A percentile compares a stretch with the other conserved stretches of the same genome.
phyloP scores from a whole-genome alignment of 2,888 invertebrate species.

The Cheilosia soror region DNA sequence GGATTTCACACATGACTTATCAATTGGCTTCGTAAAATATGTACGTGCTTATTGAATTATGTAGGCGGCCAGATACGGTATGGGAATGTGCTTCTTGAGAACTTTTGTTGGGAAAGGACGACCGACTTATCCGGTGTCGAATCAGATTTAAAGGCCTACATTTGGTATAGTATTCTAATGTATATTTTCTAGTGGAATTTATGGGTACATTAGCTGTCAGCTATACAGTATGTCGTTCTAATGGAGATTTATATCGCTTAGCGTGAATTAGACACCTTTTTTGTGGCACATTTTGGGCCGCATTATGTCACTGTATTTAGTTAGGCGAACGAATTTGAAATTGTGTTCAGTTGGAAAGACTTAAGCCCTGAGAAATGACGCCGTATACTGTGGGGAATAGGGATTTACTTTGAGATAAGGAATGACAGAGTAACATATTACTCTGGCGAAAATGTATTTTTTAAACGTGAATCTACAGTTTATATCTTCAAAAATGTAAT shows the following conservation, averaged over 20 bases:
- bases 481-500: too few relatives aligned
- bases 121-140: not conserved
- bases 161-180: not conserved
- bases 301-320: not conserved
- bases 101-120: not conserved
- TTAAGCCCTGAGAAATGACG: too few relatives aligned
- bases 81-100: not conserved
- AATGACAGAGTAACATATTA: too few relatives aligned
- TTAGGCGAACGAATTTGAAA: not conserved
- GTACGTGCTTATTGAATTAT: conserved; percentile 26
- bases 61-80: not conserved
- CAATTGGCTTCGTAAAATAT: conserved; percentile 13
- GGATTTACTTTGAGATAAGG: too few relatives aligned
- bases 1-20: conserved; percentile 48
- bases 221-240: not conserved
- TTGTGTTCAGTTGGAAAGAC: not conserved
- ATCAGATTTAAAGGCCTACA: not conserved
- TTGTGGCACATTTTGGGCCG: not conserved
- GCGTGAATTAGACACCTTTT: not conserved
- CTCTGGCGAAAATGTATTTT: too few relatives aligned
- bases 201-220: not conserved
- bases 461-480: too few relatives aligned
- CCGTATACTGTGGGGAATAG: too few relatives aligned
- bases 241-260: not conserved
- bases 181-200: not conserved